Base-by-base conservation (phyloP, 2,888 invertebrate genomes). In the Meliscaeva auricollis region DNA sequence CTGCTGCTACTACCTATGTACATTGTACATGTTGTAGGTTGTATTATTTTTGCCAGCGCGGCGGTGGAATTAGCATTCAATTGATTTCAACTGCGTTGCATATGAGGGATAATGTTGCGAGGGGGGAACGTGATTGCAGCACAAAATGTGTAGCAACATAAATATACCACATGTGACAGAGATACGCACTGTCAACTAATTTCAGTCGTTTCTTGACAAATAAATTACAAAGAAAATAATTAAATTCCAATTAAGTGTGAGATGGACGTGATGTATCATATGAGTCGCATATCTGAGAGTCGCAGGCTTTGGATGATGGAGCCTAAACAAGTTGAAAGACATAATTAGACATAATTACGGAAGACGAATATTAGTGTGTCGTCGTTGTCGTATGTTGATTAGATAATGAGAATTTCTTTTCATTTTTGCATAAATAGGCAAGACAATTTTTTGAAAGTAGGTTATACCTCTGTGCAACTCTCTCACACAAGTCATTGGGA, bases 11-110 rank as follows among this genome's bases (percentile, higher is more conserved):
- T 2, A 38, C 38, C 11, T 9, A 9, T 35, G 35, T 9, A 9
- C 9, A 8, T 35, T 35, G 35, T 0, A 9, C 9, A 38, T 38
- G 38, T 38, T 26, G 26, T 26, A 26, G 26, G 26, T 35, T 35
- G 56, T 75, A 72, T 72, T 76, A 58, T 60, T 76, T n/a, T 85
- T 72, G 81, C 69, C 26, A 52, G 77, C 76, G 9, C 1, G 35
- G 46, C 46, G 46, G 85, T 58, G 46, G 69, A 85, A 85, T 85
- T 77, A 85, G 81, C 85, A 85, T 85, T 73, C 81, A 85, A 85
- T 85, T 85, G 85, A 85, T 85, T 81, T 30, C 69, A 81, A 81
- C 81, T 80, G 85, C 62, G 64, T 72, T 73, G 70, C 35, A 68
- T n/a, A n/a, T 62, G 62, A 52, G 44, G 72, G n/a, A n/a, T n/a